Percentiles rank a stretch among this genome's conserved stretches.
phyloP scores from a whole-genome alignment of 1,140 invertebrate species.

The Formica selysi region DNA sequence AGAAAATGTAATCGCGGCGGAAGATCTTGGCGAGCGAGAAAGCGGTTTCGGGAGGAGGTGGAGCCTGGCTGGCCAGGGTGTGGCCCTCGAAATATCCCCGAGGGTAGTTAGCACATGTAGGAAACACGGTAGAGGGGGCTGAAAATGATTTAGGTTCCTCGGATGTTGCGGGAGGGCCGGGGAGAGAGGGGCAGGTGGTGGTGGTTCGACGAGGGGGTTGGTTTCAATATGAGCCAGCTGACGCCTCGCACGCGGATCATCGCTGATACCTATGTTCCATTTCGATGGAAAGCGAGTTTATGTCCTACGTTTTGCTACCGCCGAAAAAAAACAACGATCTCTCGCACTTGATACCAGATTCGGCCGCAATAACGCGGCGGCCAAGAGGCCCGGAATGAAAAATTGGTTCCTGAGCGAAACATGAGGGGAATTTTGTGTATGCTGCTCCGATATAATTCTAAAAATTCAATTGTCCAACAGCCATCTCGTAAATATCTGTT shows the following conservation, averaged over 20 bases:
- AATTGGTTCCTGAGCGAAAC: constrained; percentile 34
- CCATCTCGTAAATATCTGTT: neutral
- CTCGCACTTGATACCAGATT: constrained; percentile 72
- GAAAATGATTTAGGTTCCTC: constrained; percentile 78
- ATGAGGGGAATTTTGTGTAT: neutral
- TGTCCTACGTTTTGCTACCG: constrained; percentile 57
- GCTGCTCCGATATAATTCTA: constrained; percentile 19
- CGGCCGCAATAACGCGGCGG: constrained; percentile 25
- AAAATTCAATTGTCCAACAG: constrained; percentile 34
- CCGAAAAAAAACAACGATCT: constrained; percentile 56
- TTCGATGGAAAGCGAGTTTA: constrained; percentile 75
- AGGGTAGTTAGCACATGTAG: constrained; percentile 75
- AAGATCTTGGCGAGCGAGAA: constrained; percentile 67
- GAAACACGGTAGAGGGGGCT: constrained; percentile 68
- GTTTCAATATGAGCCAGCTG: constrained; percentile 83
- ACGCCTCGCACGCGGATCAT: constrained; percentile 81
- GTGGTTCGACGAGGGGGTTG: constrained; percentile 74
- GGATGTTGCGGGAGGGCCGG: constrained; percentile 67
- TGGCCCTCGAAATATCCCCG: constrained; percentile 69
- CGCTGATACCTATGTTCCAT: constrained; percentile 78
- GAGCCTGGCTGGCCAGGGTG: constrained; percentile 72
- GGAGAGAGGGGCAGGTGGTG: constrained; percentile 62
- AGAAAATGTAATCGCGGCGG: constrained; percentile 60
- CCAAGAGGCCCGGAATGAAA: constrained; percentile 43
- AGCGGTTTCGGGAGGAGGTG: constrained; percentile 72